Conservation (phyloP, 2,888 invertebrate genomes). For the Torymus texanus region DNA sequence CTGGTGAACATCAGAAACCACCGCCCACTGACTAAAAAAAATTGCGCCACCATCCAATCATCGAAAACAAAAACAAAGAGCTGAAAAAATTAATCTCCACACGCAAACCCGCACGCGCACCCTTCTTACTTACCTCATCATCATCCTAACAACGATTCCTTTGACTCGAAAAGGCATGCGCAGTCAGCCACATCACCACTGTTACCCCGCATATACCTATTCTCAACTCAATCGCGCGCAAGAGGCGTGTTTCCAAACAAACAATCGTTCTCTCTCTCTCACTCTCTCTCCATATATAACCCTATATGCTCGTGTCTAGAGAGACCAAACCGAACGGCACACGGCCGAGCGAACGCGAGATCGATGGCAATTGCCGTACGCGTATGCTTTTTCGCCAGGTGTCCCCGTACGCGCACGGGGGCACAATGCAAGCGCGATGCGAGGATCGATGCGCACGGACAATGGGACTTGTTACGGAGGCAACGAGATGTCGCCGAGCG, state of each 20-base stretch:
- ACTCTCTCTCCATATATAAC: no score
- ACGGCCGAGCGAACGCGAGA: slow-evolving; percentile 49
- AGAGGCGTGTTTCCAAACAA: slow-evolving; percentile 68
- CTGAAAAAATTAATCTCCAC: no score
- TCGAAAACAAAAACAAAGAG: no score
- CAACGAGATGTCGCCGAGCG: slow-evolving; percentile 72
- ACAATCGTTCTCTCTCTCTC: slow-evolving; percentile 46
- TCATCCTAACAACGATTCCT: no score
- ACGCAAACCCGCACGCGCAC: no score
- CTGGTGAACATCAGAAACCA: no score
- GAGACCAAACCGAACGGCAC: no score
- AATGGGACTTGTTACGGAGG: slow-evolving; percentile 73
- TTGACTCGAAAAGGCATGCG: slow-evolving; percentile 5
- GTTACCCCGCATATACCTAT: no score
- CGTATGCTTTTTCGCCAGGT: slow-evolving; percentile 68
- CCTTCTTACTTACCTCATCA: no score
- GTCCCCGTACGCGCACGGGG: slow-evolving; percentile 50
- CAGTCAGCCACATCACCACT: not conserved
- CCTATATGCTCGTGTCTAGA: no score
- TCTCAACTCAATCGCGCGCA: slow-evolving; percentile 12
- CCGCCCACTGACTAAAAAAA: no score
- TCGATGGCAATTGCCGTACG: slow-evolving; percentile 61
- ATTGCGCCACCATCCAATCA: no score
- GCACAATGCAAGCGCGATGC: not conserved
- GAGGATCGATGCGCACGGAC: slow-evolving; percentile 66